A percentile compares a stretch with the other conserved stretches of the same genome.
These are phyloP conservation scores for Cydia pomonella DNA, from an alignment of 1,140 invertebrate species.

Conservation along the genomic window DNA sequence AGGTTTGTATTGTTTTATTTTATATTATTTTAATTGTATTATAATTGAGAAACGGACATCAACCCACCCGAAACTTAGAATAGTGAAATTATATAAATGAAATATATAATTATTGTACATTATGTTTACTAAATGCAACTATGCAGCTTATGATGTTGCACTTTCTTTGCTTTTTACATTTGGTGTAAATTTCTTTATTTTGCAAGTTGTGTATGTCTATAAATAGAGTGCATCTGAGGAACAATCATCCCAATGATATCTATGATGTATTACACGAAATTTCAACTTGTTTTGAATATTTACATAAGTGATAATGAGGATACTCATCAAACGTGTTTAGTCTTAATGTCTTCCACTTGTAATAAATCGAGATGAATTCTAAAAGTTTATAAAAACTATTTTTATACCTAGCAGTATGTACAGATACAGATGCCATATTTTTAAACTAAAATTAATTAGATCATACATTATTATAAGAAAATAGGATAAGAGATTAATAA, in stretches of 20 bases:
- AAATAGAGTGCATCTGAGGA: conserved; percentile 1
- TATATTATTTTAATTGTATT: conserved; percentile 52
- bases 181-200: conserved; percentile 14
- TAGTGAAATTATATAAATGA: conserved; percentile 45
- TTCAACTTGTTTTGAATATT: conserved; percentile 6
- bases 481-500: conserved; percentile 23
- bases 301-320: conserved; percentile 31
- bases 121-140: conserved; percentile 21
- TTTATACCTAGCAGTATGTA: conserved; percentile 20
- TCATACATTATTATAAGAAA: conserved; percentile 27
- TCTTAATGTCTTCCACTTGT: conserved; percentile 31
- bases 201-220: not conserved
- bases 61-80: conserved; percentile 71
- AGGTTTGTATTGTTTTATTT: conserved; percentile 45
- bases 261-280: not conserved
- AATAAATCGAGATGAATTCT: conserved; percentile 19
- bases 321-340: conserved; percentile 27
- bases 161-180: conserved; percentile 25
- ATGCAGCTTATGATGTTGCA: not conserved
- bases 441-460: conserved; percentile 14
- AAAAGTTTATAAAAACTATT: conserved; percentile 19
- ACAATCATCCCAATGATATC: not conserved
- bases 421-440: conserved; percentile 28
- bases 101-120: conserved; percentile 25
- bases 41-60: conserved; percentile 70